Base-by-base conservation (phyloP, 92 coral and sea anemone species). In the Plumapathes pennacea region DNA sequence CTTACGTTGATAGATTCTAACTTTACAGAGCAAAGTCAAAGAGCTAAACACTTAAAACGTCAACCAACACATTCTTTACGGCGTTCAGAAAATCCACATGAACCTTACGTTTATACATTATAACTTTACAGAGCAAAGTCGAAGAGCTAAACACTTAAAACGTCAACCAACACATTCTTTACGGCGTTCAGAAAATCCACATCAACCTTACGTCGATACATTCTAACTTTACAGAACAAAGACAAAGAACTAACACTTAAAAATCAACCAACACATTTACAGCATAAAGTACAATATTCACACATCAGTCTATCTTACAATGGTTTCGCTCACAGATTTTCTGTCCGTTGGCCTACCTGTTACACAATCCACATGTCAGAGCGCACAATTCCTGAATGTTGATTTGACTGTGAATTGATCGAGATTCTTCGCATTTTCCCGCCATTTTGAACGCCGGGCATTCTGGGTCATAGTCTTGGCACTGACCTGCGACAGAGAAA, bases 281-380 rank as follows among this genome's bases (percentile, higher is more conserved):
- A 38, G 13, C 12, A 36, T 36, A 17, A 0, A 0, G n/a, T n/a
- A n/a, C n/a, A n/a, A n/a, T n/a, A n/a, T n/a, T n/a, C n/a, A n/a
- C n/a, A n/a, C n/a, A n/a, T n/a, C n/a, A n/a, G n/a, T n/a, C n/a
- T n/a, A n/a, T n/a, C n/a, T n/a, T n/a, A n/a, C n/a, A n/a, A n/a
- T n/a, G n/a, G n/a, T n/a, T n/a, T n/a, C n/a, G n/a, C n/a, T n/a
- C n/a, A n/a, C n/a, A n/a, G n/a, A n/a, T n/a, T n/a, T 25, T 59
- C n/a, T 53, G 17, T 25, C 4, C 17, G 27, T 17, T 19, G 3
- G 0, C 50, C 11, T 48, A 86, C 95, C 84, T 86, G 34, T 52
- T 64, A 32, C 95, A 86, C 8, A 70, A 43, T 13, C 95, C 95
- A 54, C 95, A 86, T 21, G 85, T 62, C 10, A 46, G 49, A 77